Conservation (phyloP, 2,797 vertebrate species). For the Antennarius maculatus region DNA sequence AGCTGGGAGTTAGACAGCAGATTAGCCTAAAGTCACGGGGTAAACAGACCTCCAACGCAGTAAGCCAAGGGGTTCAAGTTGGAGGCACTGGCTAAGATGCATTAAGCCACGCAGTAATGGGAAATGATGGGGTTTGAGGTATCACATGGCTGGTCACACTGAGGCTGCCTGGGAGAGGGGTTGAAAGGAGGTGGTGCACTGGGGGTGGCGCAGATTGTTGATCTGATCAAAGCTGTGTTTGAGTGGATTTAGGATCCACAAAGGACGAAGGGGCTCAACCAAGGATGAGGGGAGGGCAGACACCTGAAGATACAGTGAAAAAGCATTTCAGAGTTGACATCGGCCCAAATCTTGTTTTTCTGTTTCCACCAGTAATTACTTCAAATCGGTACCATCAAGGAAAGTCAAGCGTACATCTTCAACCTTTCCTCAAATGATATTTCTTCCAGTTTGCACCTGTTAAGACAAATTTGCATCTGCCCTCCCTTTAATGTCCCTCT, state of each 20-base stretch:
- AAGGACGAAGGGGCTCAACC: conserved; percentile 26
- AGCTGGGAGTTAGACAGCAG: conserved; percentile 47
- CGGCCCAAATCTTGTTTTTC: not conserved
- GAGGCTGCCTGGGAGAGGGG: conserved; percentile 39
- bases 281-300: conserved; percentile 25
- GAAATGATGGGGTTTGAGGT: conserved; percentile 65
- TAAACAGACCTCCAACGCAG: conserved; percentile 70
- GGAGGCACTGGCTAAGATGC: conserved; percentile 63
- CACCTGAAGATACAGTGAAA: conserved; percentile 34
- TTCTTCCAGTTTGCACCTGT: conserved; percentile 51
- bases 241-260: conserved; percentile 71
- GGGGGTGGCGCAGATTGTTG: conserved; percentile 56
- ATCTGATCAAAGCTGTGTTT: conserved; percentile 75
- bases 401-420: not conserved
- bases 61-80: conserved; percentile 52
- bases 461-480: conserved; percentile 56
- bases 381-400: conserved; percentile 1
- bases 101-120: conserved; percentile 68
- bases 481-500: conserved; percentile 16
- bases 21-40: conserved; percentile 73
- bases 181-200: conserved; percentile 26
- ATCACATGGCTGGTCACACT: conserved; percentile 72
- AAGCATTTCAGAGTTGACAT: conserved; percentile 17
- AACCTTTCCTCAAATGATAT: not conserved
- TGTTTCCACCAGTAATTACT: not conserved